phyloP scores from a whole-genome alignment of 2,797 vertebrate species.

The Petrocephalus sullivani region DNA sequence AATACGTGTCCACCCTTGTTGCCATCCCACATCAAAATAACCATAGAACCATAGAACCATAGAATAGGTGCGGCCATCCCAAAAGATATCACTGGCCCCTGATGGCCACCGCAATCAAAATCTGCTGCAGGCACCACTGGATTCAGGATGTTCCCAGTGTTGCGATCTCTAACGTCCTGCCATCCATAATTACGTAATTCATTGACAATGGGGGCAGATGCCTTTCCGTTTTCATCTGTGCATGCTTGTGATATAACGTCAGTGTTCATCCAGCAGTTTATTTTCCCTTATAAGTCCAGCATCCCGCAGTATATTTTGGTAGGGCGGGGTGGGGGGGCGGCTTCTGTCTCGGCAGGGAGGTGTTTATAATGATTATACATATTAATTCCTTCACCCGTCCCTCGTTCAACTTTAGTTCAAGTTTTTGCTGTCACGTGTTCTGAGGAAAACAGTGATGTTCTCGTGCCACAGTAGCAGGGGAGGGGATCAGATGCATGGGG shows the following conservation, averaged over 20 bases:
- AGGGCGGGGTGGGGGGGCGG: neutral
- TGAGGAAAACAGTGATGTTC: no score
- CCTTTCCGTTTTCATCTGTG: neutral
- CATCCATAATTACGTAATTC: neutral
- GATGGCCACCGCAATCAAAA: neutral
- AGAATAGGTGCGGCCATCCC: neutral
- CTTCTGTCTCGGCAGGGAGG: neutral
- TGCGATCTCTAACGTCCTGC: neutral
- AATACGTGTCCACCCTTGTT: neutral
- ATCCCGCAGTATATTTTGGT: neutral
- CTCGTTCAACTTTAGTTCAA: neutral
- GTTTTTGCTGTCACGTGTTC: neutral
- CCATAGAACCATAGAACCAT: neutral
- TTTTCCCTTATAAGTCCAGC: neutral
- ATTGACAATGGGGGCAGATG: neutral
- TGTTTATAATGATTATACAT: neutral
- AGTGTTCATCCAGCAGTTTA: neutral
- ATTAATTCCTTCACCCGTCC: neutral
- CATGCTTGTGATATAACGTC: neutral
- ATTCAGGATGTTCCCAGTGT: neutral
- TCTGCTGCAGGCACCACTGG: neutral
- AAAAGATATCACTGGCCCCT: neutral
- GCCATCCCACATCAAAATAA: neutral
- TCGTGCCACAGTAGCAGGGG: neutral
- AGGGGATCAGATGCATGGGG: neutral